Base-by-base conservation (phyloP, 1,140 invertebrate genomes). In the Macrostomum lignano region DNA sequence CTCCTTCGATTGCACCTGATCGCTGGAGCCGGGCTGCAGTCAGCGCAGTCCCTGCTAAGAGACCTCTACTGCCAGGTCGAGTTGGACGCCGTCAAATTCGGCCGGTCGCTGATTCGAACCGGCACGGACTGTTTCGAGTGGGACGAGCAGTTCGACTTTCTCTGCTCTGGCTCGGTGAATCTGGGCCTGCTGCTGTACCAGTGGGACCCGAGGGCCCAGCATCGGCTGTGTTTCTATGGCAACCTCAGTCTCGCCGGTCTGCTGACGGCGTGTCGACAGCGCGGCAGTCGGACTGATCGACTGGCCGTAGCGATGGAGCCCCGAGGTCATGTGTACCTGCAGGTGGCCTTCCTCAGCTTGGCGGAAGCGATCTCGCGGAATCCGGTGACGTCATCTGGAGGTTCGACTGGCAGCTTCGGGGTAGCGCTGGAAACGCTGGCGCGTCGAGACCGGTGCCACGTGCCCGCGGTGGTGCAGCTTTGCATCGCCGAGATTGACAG, bases 61-160 rank as follows among this genome's bases (percentile, higher is more conserved):
- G 82, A 91, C 60, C 61, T 96, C 15, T 96, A 96, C 49, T 93
- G 82, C 51, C 84, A 94, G 2, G 63, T 96, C 21, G 82, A 93
- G 52, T 79, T 81, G 46, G 86, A 96, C 57, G 68, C 81, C 39
- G 72, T 88, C 6, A 86, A 94, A 58, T 91, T 93, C 62, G 86
- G 84, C 3, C 59, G 86, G 17, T 94, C 88, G 3, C 82, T 91
- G 36, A 81, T 88, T n/a, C 67, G 82, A 28, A 86, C 78, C 7
- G 84, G 84, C 15, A 82, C 91, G 50, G 66, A 88, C 7, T 78
- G 84, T 49, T 94, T 94, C 54, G 82, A 94, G 56, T 98, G 88
- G 88, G 81, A 93, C 47, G 88, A 96, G 60, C 79, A 78, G 17
- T 96, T 98, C 47, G 86, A 96, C 54, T 61, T 98, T 38, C 86